Evolutionary conservation across 2,888 invertebrate species (phyloP).

Genomic region (Cybosia mesomella): DNA sequence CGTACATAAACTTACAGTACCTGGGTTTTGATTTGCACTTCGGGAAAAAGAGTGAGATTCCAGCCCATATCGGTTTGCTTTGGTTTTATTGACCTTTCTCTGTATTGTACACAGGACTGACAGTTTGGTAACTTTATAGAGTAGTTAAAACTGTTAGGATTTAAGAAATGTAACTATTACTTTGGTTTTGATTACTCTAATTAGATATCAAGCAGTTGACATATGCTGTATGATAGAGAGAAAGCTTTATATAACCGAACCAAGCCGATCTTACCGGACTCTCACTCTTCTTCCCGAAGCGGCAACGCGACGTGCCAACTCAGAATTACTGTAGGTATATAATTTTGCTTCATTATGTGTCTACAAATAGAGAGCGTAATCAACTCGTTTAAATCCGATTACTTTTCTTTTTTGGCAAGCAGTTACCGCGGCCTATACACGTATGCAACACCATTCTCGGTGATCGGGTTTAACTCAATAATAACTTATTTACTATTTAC

Average conservation of each 20-base stretch:
- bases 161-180: not conserved
- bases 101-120: not conserved
- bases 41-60: not conserved
- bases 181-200: not conserved
- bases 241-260: no score
- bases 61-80: no score
- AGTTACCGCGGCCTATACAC: no score
- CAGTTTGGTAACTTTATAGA: not conserved
- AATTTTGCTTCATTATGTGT: not conserved
- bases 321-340: not conserved
- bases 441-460: no score
- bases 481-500: not conserved
- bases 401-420: no score
- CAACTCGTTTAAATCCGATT: conserved; percentile 1
- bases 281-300: not conserved
- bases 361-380: not conserved
- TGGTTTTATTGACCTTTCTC: not conserved
- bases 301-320: no score
- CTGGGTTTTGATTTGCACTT: not conserved
- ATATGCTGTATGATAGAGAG: not conserved
- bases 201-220: not conserved
- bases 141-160: not conserved
- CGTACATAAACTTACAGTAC: not conserved
- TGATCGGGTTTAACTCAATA: not conserved
- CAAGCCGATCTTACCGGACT: no score